Evolutionary conservation across 2,888 invertebrate species (phyloP).

Genomic region (Zhengitettix transpicula): DNA sequence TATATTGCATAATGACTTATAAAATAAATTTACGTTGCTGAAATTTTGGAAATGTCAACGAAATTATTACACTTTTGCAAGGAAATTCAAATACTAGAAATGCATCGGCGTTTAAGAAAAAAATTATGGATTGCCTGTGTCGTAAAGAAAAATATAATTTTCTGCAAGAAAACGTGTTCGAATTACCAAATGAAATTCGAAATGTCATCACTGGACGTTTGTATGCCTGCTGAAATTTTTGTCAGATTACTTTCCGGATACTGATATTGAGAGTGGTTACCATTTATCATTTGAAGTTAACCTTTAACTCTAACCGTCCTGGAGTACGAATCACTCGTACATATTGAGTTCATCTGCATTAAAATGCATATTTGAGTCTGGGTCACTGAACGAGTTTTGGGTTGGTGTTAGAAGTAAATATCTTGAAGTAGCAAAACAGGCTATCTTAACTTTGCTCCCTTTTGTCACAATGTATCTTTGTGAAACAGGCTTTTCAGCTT

Average conservation of each 20-base stretch:
- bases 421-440: too few species aligned
- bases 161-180: too few species aligned
- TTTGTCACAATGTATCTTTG: too few species aligned
- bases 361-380: too few species aligned
- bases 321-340: not conserved
- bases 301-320: not conserved
- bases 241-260: not conserved
- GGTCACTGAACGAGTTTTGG: too few species aligned
- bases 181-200: not conserved
- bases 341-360: not conserved
- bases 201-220: not conserved
- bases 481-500: too few species aligned
- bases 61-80: not conserved
- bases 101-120: not conserved
- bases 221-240: not conserved
- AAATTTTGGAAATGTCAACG: not conserved
- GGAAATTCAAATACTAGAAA: not conserved
- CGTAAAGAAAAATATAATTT: not conserved
- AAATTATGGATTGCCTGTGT: not conserved
- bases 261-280: not conserved
- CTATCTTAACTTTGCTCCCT: too few species aligned
- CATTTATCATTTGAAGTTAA: not conserved
- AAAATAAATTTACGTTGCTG: not conserved
- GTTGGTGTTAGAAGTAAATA: too few species aligned
- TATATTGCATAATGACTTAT: constrained; percentile 3